Evolutionary conservation across 2,797 vertebrate genomes (phyloP).

Genomic region (Petrocephalus sullivani): DNA sequence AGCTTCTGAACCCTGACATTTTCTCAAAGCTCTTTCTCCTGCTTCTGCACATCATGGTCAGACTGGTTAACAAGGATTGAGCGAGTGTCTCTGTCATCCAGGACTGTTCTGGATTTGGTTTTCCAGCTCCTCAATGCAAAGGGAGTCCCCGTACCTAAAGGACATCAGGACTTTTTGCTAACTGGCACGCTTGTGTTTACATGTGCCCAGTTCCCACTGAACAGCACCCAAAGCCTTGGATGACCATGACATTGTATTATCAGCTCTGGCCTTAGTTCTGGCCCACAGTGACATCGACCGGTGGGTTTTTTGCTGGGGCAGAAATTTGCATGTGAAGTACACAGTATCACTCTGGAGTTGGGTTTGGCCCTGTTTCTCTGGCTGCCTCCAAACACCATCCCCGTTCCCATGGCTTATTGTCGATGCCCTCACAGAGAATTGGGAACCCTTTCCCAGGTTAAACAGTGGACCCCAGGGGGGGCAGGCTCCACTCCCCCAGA

Average conservation of each 20-base stretch:
- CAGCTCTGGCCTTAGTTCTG: not conserved
- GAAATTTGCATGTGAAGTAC: not conserved
- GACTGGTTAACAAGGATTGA: not conserved
- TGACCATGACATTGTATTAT: not conserved
- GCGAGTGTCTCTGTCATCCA: not conserved
- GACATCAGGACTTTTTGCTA: not conserved
- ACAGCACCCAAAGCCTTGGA: not conserved
- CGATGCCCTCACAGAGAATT: not conserved
- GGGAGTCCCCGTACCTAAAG: not conserved
- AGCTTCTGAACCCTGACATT: not conserved
- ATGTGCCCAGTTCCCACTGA: not conserved
- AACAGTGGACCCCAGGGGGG: not conserved
- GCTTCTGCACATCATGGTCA: not conserved
- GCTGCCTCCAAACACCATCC: not conserved
- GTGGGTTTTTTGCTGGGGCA: not conserved
- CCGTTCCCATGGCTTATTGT: conserved; percentile 1
- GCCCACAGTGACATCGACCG: not conserved
- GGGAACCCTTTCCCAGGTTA: conserved; percentile 21
- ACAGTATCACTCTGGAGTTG: not conserved
- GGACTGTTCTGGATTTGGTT: not conserved
- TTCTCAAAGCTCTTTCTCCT: not conserved
- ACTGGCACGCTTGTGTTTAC: not conserved
- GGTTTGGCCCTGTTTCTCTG: not conserved
- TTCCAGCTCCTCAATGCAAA: not conserved
- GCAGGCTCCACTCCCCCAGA: not conserved